Evolutionary conservation across 2,888 invertebrate species (phyloP), one percentile per base, ranked within the genome.

Genomic region (Torymus auratus): DNA sequence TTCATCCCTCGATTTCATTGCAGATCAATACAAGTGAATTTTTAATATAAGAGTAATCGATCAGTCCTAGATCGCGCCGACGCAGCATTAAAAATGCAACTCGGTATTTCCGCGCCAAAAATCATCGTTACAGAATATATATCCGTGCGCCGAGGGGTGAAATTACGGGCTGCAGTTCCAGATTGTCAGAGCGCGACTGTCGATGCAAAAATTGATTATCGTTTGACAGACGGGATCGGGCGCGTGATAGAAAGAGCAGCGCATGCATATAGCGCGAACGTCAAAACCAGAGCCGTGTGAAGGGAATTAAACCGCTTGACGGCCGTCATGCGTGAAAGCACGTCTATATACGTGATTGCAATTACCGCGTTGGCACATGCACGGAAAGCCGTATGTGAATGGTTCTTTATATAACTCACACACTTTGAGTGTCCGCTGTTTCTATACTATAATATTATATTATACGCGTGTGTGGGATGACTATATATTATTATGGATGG

Each of bases 371-470:
- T 28, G 28, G 1, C 7, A 65, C 50, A 52, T 72, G 74, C 67
- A 67, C 74, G 74, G 67, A 74, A 74, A 74, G 58, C 65, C 74
- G 58, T 74, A 67, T 41, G 41, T 74, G 50, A 73, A 73, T 74
- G 67, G 23, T 65, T 14, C 55, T 67, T 67, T 75, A 15, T 75
- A 67, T 75, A 41, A 41, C 41, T 7, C 23, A 75, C 53, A 14
- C 11, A 65, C 17, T 60, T 13, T 50, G 67, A 67, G 52, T 67
- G 65, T 75, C 52, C 41, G 52, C 2, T 60, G 3, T 41, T 50
- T 71, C 11, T 61, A 52, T 72, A 60, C 7, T 62, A 20, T 62
- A 17, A n/a, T n/a, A n/a, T n/a, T n/a, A n/a, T n/a, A n/a, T n/a
- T 61, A 61, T 70, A 15, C 41, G 7, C 5, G 41, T 41, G 41